A percentile compares a stretch with the other conserved stretches of the same genome.
phyloP scores from a whole-genome alignment of 1,140 invertebrate species.

The Drosophila nigrodunni region DNA sequence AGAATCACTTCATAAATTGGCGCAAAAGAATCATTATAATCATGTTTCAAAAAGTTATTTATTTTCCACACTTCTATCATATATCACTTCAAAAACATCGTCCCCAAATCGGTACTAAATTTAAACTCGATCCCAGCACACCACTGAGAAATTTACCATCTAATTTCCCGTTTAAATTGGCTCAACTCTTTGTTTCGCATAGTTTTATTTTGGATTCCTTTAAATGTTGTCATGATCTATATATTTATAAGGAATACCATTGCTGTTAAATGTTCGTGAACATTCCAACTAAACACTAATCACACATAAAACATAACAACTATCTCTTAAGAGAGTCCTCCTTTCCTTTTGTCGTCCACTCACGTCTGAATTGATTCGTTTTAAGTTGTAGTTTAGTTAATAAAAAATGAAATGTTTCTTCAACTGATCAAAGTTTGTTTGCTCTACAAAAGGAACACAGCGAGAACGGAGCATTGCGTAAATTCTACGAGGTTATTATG shows the following conservation, averaged over 20 bases:
- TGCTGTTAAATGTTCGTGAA: slow-evolving; percentile 38
- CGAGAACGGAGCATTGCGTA: slow-evolving; percentile 92
- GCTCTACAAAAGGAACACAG: slow-evolving; percentile 88
- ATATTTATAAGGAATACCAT: slow-evolving; percentile 17
- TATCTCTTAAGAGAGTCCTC: slow-evolving; percentile 39
- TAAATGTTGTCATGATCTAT: slow-evolving; percentile 34
- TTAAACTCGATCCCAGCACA: neutral
- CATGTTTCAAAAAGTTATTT: no score
- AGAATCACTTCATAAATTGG: no score
- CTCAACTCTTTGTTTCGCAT: slow-evolving; percentile 7
- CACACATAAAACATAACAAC: slow-evolving; percentile 12
- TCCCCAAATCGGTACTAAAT: no score
- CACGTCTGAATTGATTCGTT: slow-evolving; percentile 5
- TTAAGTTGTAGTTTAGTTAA: neutral
- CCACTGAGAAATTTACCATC: neutral
- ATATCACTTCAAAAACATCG: no score
- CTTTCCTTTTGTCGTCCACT: neutral
- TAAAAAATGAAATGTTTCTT: neutral
- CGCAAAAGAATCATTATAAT: no score
- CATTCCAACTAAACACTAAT: neutral
- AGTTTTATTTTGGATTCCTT: slow-evolving; percentile 5
- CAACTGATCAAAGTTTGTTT: slow-evolving; percentile 11
- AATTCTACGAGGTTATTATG: slow-evolving; percentile 92
- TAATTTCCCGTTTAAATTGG: slow-evolving; percentile 17
- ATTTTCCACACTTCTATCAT: no score